phyloP scores from a whole-genome alignment of 2,113 vertebrate genomes.

The Melanerpes aurifrons region DNA sequence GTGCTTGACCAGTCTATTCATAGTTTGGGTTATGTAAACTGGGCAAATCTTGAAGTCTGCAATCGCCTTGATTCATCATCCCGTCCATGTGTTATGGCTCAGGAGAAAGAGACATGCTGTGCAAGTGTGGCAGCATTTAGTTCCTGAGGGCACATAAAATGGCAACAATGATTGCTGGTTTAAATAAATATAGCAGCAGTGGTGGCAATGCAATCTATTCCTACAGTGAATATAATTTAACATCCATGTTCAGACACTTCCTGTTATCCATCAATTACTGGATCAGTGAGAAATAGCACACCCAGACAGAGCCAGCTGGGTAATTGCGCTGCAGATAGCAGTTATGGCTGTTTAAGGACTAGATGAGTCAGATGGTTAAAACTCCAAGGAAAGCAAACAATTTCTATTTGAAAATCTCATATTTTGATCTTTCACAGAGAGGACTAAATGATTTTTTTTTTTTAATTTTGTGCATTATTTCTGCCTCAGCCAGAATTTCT shows the following conservation, averaged over 20 bases:
- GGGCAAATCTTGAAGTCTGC: background rate
- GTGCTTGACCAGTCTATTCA: background rate
- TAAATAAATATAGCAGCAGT: constrained; percentile 58
- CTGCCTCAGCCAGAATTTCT: background rate
- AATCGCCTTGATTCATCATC: background rate
- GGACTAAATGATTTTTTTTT: background rate
- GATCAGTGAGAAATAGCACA: constrained; percentile 42
- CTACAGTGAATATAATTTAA: constrained; percentile 60
- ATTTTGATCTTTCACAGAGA: background rate
- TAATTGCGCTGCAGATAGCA: background rate
- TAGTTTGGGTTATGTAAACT: background rate
- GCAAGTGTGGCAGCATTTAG: background rate
- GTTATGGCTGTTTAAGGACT: background rate
- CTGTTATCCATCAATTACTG: constrained; percentile 64
- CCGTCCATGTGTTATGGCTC: background rate
- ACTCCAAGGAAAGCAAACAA: background rate
- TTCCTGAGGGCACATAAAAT: constrained; percentile 42
- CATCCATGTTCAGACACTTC: constrained; percentile 30
- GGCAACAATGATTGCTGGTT: constrained; percentile 43
- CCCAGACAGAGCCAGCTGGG: background rate
- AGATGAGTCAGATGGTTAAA: background rate
- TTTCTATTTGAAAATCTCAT: background rate
- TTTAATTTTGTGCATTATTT: background rate
- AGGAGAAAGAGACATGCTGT: background rate
- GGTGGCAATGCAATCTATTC: constrained; percentile 44